Base-by-base conservation (phyloP, 2,888 invertebrate genomes). In the Rugalucina vietnamica region DNA sequence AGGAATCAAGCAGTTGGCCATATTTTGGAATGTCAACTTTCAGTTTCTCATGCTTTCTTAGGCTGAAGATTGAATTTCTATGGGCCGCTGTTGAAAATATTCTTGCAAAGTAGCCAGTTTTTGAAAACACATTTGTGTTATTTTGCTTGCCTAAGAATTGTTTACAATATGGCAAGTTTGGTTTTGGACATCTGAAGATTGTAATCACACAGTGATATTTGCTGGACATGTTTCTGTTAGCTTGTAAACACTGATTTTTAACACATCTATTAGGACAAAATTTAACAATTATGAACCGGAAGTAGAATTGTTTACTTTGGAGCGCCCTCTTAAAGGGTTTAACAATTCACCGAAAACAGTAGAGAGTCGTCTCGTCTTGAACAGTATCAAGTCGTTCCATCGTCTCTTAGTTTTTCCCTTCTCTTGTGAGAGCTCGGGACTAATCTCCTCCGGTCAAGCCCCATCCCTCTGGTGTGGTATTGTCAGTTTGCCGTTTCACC, bases 1-100 rank as follows among this genome's bases (percentile, higher is more conserved):
- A 88, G 8, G 86, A 77, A 60, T 89, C 90, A 36, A 90, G 49
- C 8, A 86, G 80, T 34, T 78, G 80, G 0, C 87, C 87, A 71
- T 43, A 70, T n/a, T 76, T 76, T 3, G 87, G 87, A 4, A 78
- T 78, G 24, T 82, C 82, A 1, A 82, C 65, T 18, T 81, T 75
- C 34, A 72, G 37, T 34, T 65, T 65, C 34, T 75, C 50, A 29
- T 75, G 27, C 32, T 75, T 69, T 37, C 79, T 43, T 27, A 65
- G 39, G 71, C 50, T 81, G 71, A 49, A 69, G 27, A 50, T 76
- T 69, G 69, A 81, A 4, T 60, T 18, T 29, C 29, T 72, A 18
- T 54, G 49, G 1, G 69, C 57, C 24, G 39, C 2, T 27, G 74
- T 50, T 34, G 70, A 77, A 57, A 54, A 78, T 50, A 43, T 49